Conservation (phyloP, 1,140 invertebrate species). For the Danaus melanippus region DNA sequence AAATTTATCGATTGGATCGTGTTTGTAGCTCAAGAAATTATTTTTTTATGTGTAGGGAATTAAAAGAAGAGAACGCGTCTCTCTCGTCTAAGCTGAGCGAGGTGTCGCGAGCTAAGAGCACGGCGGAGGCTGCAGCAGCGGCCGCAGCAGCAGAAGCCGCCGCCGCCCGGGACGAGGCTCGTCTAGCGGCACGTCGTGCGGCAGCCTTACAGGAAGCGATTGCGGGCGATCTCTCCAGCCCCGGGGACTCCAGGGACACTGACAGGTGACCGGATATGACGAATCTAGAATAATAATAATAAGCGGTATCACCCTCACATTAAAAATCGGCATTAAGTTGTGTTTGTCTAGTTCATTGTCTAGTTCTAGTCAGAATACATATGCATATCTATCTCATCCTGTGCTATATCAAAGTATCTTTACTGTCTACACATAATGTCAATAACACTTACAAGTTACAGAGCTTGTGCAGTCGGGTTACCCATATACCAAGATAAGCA, state of each 20-base stretch:
- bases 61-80: slow-evolving; percentile 57
- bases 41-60: slow-evolving; percentile 36
- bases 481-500: no score
- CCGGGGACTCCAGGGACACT: slow-evolving; percentile 48
- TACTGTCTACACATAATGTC: no score
- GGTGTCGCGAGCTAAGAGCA: slow-evolving; percentile 33
- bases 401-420: no score
- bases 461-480: no score
- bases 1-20: no score
- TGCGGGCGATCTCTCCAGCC: slow-evolving; percentile 59
- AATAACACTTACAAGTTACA: no score
- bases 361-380: no score
- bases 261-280: slow-evolving; percentile 43
- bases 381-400: no score
- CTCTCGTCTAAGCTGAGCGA: slow-evolving; percentile 47
- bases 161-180: slow-evolving; percentile 51
- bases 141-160: slow-evolving; percentile 49
- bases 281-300: slow-evolving; percentile 2
- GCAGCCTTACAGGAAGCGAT: slow-evolving; percentile 64
- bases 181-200: slow-evolving; percentile 51
- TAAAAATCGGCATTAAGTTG: not conserved
- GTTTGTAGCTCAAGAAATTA: not conserved
- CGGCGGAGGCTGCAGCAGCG: slow-evolving; percentile 48
- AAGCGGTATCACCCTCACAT: slow-evolving; percentile 4
- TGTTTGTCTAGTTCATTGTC: no score